A percentile compares a stretch with the other conserved stretches of the same genome.
phyloP scores from a whole-genome alignment of 2,113 vertebrate species.

The Python bivittatus region DNA sequence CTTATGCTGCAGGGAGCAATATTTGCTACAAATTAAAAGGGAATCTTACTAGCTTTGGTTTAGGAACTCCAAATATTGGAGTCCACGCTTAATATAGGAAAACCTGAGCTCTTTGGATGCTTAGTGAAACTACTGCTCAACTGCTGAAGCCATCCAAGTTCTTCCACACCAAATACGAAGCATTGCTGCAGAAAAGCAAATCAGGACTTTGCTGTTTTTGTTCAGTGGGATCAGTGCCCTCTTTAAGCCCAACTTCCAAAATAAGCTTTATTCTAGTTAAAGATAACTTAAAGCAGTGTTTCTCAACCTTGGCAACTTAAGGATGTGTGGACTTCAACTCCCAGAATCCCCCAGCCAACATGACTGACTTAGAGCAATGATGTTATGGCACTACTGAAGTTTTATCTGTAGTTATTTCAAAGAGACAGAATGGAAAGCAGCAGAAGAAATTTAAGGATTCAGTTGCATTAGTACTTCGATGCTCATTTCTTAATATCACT shows the following conservation, averaged over 20 bases:
- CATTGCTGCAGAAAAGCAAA: conserved; percentile 75
- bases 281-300: too few species aligned
- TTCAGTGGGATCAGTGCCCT: too few species aligned
- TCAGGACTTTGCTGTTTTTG: too few species aligned
- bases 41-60: conserved; percentile 77
- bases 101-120: conserved; percentile 87
- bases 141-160: conserved; percentile 83
- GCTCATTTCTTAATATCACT: not conserved
- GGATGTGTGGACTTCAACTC: too few species aligned
- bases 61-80: conserved; percentile 79
- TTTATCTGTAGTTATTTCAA: not conserved
- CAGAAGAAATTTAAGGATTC: not conserved
- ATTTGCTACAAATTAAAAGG: not conserved
- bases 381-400: not conserved
- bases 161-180: conserved; percentile 90
- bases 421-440: not conserved
- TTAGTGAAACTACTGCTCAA: conserved; percentile 79
- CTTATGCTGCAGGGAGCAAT: not conserved
- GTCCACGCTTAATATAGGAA: conserved; percentile 86
- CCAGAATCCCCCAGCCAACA: too few species aligned
- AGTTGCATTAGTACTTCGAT: not conserved
- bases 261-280: not conserved
- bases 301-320: too few species aligned
- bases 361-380: not conserved
- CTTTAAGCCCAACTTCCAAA: not conserved